A percentile compares a stretch with the other conserved stretches of the same genome.
Conservation (phyloP, 2,113 vertebrate species). For the Porphyrio hochstetteri region DNA sequence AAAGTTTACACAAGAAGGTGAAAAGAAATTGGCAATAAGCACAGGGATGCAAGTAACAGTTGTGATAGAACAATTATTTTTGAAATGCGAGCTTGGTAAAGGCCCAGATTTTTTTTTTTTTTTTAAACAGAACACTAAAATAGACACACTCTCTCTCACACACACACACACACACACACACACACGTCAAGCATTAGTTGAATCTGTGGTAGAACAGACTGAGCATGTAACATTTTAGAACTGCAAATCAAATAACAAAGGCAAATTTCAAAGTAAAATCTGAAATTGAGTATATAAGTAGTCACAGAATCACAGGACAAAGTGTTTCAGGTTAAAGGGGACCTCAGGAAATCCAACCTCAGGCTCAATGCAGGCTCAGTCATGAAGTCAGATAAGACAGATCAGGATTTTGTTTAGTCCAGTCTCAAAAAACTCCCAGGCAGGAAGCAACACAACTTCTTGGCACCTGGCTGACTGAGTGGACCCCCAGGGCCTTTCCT, state of each 20-base stretch:
- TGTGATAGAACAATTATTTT: background rate
- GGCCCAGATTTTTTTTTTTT: background rate
- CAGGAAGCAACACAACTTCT: background rate
- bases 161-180: background rate
- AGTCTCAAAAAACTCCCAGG: background rate
- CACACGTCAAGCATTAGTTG: background rate
- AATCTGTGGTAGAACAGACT: background rate
- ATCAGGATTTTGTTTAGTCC: background rate
- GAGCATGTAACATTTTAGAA: background rate
- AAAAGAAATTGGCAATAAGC: background rate
- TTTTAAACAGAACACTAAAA: background rate
- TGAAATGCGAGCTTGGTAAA: background rate
- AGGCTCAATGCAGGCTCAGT: background rate
- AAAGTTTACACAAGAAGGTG: slow-evolving; percentile 19
- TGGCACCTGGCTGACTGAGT: background rate
- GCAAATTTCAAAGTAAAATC: background rate
- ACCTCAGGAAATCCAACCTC: background rate
- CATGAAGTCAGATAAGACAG: background rate
- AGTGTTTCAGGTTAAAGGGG: background rate
- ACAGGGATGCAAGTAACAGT: background rate
- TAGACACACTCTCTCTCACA: background rate
- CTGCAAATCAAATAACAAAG: background rate
- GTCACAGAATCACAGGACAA: background rate
- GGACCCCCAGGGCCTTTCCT: rapidly evolving
- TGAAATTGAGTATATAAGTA: background rate